phyloP scores from a whole-genome alignment of 2,797 vertebrate genomes.

The Pelochelys cantorii region DNA sequence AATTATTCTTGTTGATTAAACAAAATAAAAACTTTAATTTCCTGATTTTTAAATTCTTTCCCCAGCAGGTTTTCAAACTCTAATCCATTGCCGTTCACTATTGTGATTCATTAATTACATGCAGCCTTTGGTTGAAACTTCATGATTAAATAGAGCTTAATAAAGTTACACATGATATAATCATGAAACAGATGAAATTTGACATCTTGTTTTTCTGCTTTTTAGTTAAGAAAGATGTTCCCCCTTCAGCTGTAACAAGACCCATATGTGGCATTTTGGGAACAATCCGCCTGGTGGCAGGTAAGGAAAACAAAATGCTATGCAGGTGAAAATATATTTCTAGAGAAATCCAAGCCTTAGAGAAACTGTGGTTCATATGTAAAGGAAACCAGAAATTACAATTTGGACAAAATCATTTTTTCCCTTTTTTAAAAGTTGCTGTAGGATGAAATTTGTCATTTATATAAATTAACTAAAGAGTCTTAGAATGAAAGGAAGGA shows the following conservation, averaged over 20 bases:
- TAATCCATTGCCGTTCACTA: background rate
- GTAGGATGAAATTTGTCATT: background rate
- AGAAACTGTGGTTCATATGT: background rate
- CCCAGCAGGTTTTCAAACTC: background rate
- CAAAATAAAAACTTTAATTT: background rate
- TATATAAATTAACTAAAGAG: background rate
- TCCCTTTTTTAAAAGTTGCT: background rate
- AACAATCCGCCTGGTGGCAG: conserved; percentile 93
- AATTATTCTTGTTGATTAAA: background rate
- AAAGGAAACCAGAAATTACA: background rate
- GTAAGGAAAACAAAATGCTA: conserved; percentile 75
- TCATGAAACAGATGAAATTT: background rate
- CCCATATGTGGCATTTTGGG: conserved; percentile 93
- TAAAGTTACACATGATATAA: background rate
- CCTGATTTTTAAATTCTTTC: accelerated
- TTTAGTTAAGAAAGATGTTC: conserved; percentile 92
- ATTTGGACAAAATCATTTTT: background rate
- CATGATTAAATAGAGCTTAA: background rate
- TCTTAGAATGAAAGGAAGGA: background rate
- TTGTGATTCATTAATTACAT: background rate
- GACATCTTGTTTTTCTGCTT: conserved; percentile 42
- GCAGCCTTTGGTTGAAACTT: background rate
- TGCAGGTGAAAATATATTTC: background rate
- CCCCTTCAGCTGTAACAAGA: conserved; percentile 89
- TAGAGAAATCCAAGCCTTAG: background rate